Evolutionary conservation across 2,888 invertebrate genomes (phyloP).

Genomic region (Himalopsyche tibetana): DNA sequence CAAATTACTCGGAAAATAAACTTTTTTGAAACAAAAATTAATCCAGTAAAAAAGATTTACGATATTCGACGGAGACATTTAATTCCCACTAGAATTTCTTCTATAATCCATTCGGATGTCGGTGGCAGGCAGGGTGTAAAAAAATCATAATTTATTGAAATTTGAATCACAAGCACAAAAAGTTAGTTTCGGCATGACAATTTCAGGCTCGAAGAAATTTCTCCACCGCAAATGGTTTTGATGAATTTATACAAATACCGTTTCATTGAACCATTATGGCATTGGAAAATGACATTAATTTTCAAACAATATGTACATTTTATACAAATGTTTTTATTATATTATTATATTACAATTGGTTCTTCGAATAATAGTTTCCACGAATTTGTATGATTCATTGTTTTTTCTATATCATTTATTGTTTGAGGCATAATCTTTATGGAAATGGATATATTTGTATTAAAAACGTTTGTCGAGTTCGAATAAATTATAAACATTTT

Average conservation of each 20-base stretch:
- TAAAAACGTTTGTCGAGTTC: no score
- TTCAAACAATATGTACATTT: no score
- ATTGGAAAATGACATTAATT: not conserved
- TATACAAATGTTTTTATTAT: no score
- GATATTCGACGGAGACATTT: conserved; percentile 2
- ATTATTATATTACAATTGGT: no score
- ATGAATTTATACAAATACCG: not conserved
- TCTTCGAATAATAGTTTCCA: no score
- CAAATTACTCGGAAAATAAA: not conserved
- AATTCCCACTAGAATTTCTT: conserved; percentile 18
- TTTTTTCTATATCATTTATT: no score
- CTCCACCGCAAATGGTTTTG: not conserved
- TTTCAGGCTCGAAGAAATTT: not conserved
- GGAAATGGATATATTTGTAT: no score
- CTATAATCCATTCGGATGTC: conserved; percentile 24
- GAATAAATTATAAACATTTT: no score
- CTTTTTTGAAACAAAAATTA: conserved; percentile 23
- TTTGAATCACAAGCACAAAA: conserved; percentile 3
- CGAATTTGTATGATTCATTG: no score
- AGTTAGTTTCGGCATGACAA: conserved; percentile 1
- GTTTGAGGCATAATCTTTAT: no score
- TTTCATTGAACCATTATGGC: not conserved
- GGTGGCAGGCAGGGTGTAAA: conserved; percentile 14
- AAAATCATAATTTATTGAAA: conserved; percentile 29
- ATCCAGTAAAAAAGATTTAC: conserved; percentile 22